Evolutionary conservation across 30 jellyfish, hydroid and myxozoan species (phyloP), one percentile per base, ranked within the genome.

Genomic region (Aurelia sp.): DNA sequence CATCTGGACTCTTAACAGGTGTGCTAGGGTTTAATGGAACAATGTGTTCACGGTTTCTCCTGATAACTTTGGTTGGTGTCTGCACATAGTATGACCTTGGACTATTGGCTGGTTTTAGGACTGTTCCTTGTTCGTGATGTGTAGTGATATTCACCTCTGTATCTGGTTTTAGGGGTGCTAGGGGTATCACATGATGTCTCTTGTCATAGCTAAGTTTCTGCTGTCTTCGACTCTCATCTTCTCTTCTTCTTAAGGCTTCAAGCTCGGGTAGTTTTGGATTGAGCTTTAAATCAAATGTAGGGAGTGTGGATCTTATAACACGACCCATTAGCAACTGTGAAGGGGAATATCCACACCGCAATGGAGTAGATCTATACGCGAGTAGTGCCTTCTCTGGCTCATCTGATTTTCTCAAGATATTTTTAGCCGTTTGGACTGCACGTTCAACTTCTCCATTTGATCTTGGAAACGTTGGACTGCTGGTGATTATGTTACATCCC

Each of bases 371-470:
- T 66, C 85, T 62, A 62, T 85, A 85, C 15, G 94, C 89, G 17
- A 85, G 83, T 18, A 85, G 75, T 31, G 94, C 89, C 63, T 61
- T 85, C 37, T 61, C 78, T 16, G 82, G 89, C 27, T 85, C 94
- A 15, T 62, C 50, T 19, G 77, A 51, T 51, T 82, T 82, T 60
- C 37, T 85, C 78, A 85, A 37, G 18, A 85, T 53, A 8, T 61
- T 61, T 37, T 73, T 73, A 47, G 79, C 79, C 47, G 83, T 85
- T 73, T 74, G 89, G 21, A 85, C 89, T 27, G 94, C 94, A 59
- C 75, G 82, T 57, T 85, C 94, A 7, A 66, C 94, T 75, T 85
- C 83, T 47, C 89, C 94, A 48, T 85, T 85, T 47, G 87, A 58
- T 63, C 74, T 74, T n/a, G 94, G 83, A 64, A 50, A 85, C 40